phyloP scores from a whole-genome alignment of 2,797 vertebrate genomes.

The Chrosomus eos region DNA sequence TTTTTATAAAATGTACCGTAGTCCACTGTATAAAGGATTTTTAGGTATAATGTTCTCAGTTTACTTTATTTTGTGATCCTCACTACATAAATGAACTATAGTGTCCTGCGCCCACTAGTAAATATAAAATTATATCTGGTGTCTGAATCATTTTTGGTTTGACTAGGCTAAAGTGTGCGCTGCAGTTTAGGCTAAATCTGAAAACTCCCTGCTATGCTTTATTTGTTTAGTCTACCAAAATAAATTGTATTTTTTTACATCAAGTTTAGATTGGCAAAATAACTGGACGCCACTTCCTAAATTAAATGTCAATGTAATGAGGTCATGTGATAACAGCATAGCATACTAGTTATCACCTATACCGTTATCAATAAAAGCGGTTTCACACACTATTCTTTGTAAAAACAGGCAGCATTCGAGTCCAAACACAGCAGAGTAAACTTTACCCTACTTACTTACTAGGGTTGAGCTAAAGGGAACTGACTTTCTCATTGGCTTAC shows the following conservation, averaged over 20 bases:
- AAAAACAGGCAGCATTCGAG: not conserved
- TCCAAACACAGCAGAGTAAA: not conserved
- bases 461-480: not conserved
- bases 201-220: too few species aligned
- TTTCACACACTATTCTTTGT: not conserved
- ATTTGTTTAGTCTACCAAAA: not conserved
- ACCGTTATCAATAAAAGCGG: not conserved
- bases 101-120: too few species aligned
- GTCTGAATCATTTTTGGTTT: too few species aligned
- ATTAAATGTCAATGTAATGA: not conserved
- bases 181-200: too few species aligned
- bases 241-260: not conserved
- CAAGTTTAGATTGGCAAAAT: not conserved
- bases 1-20: too few species aligned
- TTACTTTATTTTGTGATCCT: too few species aligned
- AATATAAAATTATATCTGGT: too few species aligned
- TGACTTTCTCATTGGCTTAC: not conserved
- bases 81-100: too few species aligned
- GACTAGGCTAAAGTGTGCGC: too few species aligned
- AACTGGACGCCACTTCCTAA: not conserved
- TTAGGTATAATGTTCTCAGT: too few species aligned
- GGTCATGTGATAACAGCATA: not conserved
- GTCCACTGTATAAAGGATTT: too few species aligned
- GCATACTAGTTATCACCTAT: not conserved
- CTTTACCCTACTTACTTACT: constrained; percentile 41